phyloP scores from a whole-genome alignment of 1,140 invertebrate genomes.

The fruit fly (Drosophila melanogaster) region DNA sequence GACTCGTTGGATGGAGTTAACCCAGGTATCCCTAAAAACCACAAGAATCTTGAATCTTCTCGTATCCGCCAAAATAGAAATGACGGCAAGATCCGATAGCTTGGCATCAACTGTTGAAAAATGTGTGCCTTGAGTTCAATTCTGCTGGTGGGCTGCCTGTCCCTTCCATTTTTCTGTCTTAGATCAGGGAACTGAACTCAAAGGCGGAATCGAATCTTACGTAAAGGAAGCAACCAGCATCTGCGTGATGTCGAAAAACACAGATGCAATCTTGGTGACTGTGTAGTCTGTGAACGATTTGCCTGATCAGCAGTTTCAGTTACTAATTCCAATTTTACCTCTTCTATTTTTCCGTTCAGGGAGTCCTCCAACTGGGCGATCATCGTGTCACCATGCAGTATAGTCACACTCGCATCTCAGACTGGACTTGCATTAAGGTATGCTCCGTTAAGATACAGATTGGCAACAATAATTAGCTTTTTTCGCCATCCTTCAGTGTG shows the following conservation, averaged over 20 bases:
- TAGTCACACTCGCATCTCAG: constrained; percentile 87
- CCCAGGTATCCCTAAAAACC: constrained; percentile 90
- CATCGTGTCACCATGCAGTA: constrained; percentile 90
- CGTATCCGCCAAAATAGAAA: constrained; percentile 18
- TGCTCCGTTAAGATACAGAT: not conserved
- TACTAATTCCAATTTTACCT: constrained; percentile 65
- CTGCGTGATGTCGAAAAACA: constrained; percentile 56
- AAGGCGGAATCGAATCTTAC: constrained; percentile 25
- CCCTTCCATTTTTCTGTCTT: not conserved
- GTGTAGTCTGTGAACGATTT: constrained; percentile 76
- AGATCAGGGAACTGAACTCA: constrained; percentile 59
- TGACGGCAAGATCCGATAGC: not conserved
- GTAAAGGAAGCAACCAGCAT: constrained; percentile 12
- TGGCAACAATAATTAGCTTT: not conserved
- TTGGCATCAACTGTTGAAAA: constrained; percentile 1
- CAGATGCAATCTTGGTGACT: constrained; percentile 82
- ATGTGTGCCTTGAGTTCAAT: constrained; percentile 26
- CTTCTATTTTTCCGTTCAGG: constrained; percentile 84
- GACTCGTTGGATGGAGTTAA: constrained; percentile 95
- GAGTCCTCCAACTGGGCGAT: constrained; percentile 89
- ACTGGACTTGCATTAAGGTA: constrained; percentile 89
- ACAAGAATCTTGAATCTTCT: constrained; percentile 34
- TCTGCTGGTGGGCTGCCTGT: not conserved
- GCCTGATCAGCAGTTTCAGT: constrained; percentile 11
- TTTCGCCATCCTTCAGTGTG: constrained; percentile 88